Percentiles rank a stretch among this genome's conserved stretches.
These are phyloP conservation scores for Neotragus pygmaeus DNA, from an alignment of 2,113 vertebrate genomes.

Conservation along the genomic window DNA sequence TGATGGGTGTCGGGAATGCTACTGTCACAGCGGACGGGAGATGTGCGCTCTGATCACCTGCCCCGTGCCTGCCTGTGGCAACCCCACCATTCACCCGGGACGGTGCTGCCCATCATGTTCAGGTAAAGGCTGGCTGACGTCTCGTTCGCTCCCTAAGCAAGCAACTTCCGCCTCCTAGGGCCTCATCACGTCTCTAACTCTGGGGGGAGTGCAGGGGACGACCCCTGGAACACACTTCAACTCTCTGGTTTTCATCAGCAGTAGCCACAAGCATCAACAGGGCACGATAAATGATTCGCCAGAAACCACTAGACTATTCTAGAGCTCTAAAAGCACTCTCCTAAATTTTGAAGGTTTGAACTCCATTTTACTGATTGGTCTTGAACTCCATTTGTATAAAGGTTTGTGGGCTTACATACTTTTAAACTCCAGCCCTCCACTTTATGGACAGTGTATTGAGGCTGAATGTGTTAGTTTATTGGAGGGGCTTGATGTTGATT, in stretches of 20 bases:
- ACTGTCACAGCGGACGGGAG: conserved; percentile 89
- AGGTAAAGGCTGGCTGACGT: conserved; percentile 76
- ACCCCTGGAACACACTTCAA: not conserved
- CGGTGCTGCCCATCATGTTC: conserved; percentile 91
- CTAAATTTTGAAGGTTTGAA: not conserved
- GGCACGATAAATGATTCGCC: not conserved
- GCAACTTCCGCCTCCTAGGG: not conserved
- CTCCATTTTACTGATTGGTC: not conserved
- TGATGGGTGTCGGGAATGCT: conserved; percentile 92
- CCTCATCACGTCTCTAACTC: not conserved
- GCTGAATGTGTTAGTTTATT: not conserved
- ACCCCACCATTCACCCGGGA: conserved; percentile 87
- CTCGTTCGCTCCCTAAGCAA: not conserved
- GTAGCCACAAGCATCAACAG: not conserved
- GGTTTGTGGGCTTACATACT: not conserved
- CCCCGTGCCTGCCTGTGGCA: conserved; percentile 87
- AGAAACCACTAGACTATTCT: not conserved
- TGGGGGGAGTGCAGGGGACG: accelerated
- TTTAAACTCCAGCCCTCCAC: not conserved
- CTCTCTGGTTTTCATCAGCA: not conserved
- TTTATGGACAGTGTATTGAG: not conserved
- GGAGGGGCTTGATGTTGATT: not conserved
- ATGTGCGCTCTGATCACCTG: conserved; percentile 94
- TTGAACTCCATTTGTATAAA: not conserved
- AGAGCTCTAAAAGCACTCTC: not conserved